Evolutionary conservation across 2,888 invertebrate genomes (phyloP).

Genomic region (Phasia obesa): DNA sequence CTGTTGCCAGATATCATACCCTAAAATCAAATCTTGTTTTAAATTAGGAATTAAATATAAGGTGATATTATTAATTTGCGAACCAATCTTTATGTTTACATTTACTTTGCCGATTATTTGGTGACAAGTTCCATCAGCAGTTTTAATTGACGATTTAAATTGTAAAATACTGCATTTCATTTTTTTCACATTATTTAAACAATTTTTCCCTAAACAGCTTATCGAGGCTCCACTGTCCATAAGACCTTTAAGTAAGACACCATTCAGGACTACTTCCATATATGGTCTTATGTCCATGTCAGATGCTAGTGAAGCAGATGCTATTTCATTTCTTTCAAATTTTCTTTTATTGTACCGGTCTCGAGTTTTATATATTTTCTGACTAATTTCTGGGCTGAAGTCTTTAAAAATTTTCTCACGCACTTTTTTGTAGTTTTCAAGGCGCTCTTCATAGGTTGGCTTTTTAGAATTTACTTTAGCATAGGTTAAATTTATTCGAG

Average conservation of each 20-base stretch:
- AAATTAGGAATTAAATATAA: slow-evolving; percentile 34
- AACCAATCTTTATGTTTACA: slow-evolving; percentile 7
- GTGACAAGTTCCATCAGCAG: not conserved
- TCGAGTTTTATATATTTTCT: not conserved
- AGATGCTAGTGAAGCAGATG: too few species aligned
- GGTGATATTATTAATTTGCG: not conserved
- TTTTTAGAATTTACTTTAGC: not conserved
- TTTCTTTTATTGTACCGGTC: too few species aligned
- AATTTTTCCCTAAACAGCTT: not conserved
- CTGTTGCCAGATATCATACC: too few species aligned
- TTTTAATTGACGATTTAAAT: slow-evolving; percentile 2
- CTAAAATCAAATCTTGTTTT: slow-evolving; percentile 16
- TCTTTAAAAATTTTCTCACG: not conserved
- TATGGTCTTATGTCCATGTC: too few species aligned
- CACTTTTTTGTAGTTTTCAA: not conserved
- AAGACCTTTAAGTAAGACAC: too few species aligned
- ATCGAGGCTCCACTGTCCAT: too few species aligned
- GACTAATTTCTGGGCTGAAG: not conserved
- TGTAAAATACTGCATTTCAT: not conserved
- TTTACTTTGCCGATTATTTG: too few species aligned
- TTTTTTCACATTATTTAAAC: not conserved
- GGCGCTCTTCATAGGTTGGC: not conserved
- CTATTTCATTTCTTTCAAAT: too few species aligned
- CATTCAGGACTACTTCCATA: too few species aligned
- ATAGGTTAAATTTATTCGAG: not conserved